Evolutionary conservation across 2,113 vertebrate genomes (phyloP).

Genomic region (Lethenteron reissneri): DNA sequence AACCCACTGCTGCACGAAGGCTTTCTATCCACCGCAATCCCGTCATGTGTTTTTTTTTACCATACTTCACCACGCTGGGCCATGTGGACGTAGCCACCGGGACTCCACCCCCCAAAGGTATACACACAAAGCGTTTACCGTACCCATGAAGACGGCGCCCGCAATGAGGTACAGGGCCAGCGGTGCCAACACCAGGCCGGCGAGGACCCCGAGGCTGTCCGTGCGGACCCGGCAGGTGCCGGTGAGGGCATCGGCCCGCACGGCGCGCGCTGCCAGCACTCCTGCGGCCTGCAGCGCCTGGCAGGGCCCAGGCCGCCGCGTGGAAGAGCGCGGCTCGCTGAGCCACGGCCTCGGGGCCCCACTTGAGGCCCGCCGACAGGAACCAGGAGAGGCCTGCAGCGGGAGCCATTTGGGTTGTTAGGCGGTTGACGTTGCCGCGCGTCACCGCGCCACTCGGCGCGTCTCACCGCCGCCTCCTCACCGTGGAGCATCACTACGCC

Average conservation of each 20-base stretch:
- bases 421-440: too few relatives aligned
- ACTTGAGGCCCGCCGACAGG: conserved; percentile 81
- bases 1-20: too few relatives aligned
- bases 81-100: too few relatives aligned
- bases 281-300: conserved; percentile 87
- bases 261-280: conserved; percentile 83
- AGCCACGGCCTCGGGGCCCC: conserved; percentile 95
- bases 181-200: conserved; percentile 76
- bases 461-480: too few relatives aligned
- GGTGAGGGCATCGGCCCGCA: conserved; percentile 73
- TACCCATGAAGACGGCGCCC: conserved; percentile 81
- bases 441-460: too few relatives aligned
- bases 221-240: conserved; percentile 85
- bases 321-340: conserved; percentile 99
- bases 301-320: conserved; percentile 93
- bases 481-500: too few relatives aligned
- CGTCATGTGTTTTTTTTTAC: too few relatives aligned
- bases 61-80: too few relatives aligned
- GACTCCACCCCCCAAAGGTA: too few relatives aligned
- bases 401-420: too few relatives aligned
- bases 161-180: conserved; percentile 85
- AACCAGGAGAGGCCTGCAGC: conserved; percentile 53
- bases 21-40: too few relatives aligned
- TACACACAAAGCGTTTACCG: conserved; percentile 15
- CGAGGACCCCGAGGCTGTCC: conserved; percentile 74